Evolutionary conservation across 2,113 vertebrate genomes (phyloP), one percentile per base, ranked within the genome.

Genomic region (Perca schrenkii): DNA sequence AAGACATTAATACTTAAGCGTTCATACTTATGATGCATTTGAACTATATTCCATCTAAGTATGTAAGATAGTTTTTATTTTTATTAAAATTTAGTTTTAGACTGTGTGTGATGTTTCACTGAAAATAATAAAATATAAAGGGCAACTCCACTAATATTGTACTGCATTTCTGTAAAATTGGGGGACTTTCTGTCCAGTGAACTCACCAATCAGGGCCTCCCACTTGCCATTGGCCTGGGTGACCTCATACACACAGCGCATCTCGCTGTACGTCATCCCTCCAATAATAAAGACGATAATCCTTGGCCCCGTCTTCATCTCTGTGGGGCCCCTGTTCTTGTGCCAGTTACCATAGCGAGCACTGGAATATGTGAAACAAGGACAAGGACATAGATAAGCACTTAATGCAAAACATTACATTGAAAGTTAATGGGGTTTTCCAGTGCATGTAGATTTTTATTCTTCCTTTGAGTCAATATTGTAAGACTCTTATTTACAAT

Each of bases 261-360:
- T 99, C 94, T 99, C 98, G 2, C 96, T 99, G 94, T 97, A 96
- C 58, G 96, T 96, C 93, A 98, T 89, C 0, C 98, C 98, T 0
- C 98, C 98, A 8, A 99, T 95, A 90, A 99, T 97, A 94, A 99
- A 99, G 83, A 99, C 96, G 34, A 99, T 98, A 94, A 99, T 95
- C 88, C 98, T 95, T 47, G 98, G 98, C 2, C 98, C 98, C 0
- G 97, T 98, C 71, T 98, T 96, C 88, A 98, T 97, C 94, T 99
- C 98, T 3, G 97, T 97, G 0, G 98, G 97, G 49, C 97, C 96
- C 91, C 99, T 97, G 90, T 99, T 99, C 96, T 99, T 99, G 93
- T 99, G 97, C 98, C 98, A 99, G 95, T 99, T 98, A 58, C 98
- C 98, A 0, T 99, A 99, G 86, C 98, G 98, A 77, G 98, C 98